phyloP scores from a whole-genome alignment of 2,113 vertebrate species.

The Istiophorus platypterus region DNA sequence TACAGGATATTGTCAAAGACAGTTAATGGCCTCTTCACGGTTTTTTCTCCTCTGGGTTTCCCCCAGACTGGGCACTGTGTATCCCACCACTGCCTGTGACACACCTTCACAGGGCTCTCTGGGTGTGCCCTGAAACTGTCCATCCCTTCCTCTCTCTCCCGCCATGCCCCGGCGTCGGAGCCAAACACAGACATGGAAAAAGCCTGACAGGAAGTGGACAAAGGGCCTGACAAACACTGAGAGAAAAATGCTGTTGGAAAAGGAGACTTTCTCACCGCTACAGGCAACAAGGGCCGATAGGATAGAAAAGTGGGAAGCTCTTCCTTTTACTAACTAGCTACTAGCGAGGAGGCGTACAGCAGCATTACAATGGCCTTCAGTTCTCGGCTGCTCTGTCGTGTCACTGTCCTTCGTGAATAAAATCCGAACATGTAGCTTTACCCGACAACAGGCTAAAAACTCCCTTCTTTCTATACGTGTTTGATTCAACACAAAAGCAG shows the following conservation, averaged over 20 bases:
- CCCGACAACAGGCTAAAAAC: no score
- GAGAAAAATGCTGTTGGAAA: constrained; percentile 37
- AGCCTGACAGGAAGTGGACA: constrained; percentile 40
- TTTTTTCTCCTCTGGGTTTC: constrained; percentile 26
- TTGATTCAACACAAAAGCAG: no score
- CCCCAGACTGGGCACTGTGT: constrained; percentile 8
- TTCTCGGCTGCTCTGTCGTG: no score
- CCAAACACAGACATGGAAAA: constrained; percentile 74
- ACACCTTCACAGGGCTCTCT: constrained; percentile 61
- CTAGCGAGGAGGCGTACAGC: not conserved
- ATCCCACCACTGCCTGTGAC: constrained; percentile 22
- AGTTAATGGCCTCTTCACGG: constrained; percentile 22
- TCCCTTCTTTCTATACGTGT: no score
- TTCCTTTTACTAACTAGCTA: not conserved
- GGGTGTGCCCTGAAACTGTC: constrained; percentile 74
- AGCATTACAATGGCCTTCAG: not conserved
- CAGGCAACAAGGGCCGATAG: not conserved
- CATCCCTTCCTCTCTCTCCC: constrained; percentile 70
- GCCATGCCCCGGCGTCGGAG: constrained; percentile 46
- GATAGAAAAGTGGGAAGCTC: constrained; percentile 11
- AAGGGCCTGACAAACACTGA: not conserved
- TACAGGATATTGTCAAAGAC: constrained; percentile 13
- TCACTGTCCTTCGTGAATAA: no score
- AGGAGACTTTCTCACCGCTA: constrained; percentile 11
- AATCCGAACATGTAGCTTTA: no score